Evolutionary conservation across 1,140 invertebrate genomes (phyloP), one percentile per base, ranked within the genome.

Genomic region (Luehdorfia chinensis): DNA sequence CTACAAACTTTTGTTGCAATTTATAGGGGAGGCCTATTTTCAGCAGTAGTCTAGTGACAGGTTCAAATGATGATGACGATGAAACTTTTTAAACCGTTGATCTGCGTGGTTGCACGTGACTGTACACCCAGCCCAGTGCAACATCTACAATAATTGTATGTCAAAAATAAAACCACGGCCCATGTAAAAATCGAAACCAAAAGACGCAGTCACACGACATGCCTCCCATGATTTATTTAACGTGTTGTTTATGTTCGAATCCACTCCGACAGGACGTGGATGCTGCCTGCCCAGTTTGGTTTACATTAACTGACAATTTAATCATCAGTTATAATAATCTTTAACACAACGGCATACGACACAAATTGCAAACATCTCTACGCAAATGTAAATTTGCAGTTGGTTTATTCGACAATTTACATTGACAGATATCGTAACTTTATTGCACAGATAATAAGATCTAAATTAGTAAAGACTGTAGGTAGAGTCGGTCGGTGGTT

Each of bases 151-250:
- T 37, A 25, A 41, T 41, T 15, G 12, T 14, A 9, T 37, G 9
- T 37, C 5, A 23, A 23, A 30, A 30, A 30, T 9, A 3, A 37
- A 15, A 11, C 18, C 1, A n/a, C 11, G 7, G 6, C 13, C 37
- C 6, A 0, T 14, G n/a, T 41, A 49, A 62, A 55, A 62, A 71
- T 55, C 50, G 55, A 55, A 59, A 59, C 50, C 62, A 60, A 65
- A 71, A 66, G 66, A 62, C 59, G 59, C 58, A 59, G 59, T 63
- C 60, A 60, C 60, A 66, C 59, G 66, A 67, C 66, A 62, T 69
- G 60, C 59, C 55, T 48, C 59, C 63, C 56, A 74, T 78, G 75
- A 78, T 78, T 78, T 78, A 78, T 75, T 78, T 75, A 67, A 65
- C 65, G 59, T 58, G 50, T 65, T 72, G 66, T 70, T 75, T 75